Evolutionary conservation across 2,888 invertebrate species (phyloP).

Genomic region (Apotomis turbidana): DNA sequence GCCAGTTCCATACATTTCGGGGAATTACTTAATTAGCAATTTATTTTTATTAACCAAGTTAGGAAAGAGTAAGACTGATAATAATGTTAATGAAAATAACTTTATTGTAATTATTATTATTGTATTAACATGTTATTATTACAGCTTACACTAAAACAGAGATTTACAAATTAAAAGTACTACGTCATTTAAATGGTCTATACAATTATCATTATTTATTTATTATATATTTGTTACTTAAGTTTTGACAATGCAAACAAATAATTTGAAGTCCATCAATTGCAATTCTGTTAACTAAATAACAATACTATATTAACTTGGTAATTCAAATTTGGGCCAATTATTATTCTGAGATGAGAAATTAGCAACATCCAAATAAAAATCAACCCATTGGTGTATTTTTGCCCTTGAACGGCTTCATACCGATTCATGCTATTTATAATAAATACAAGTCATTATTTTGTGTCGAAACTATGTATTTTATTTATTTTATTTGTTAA

Average conservation of each 20-base stretch:
- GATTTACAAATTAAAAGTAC: constrained; percentile 23
- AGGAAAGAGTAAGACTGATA: constrained; percentile 6
- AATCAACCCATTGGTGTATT: too few relatives aligned
- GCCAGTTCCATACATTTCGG: too few relatives aligned
- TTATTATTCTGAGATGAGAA: too few relatives aligned
- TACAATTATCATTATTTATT: background rate
- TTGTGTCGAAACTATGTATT: too few relatives aligned
- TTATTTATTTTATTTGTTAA: too few relatives aligned
- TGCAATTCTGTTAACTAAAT: constrained; percentile 1
- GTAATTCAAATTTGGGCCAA: background rate
- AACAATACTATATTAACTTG: background rate
- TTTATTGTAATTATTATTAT: constrained; percentile 33
- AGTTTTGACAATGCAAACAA: constrained; percentile 11
- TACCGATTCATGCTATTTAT: too few relatives aligned
- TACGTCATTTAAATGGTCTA: background rate
- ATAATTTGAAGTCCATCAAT: constrained; percentile 7
- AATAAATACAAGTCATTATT: too few relatives aligned
- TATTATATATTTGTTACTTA: background rate
- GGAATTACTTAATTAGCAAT: too few relatives aligned
- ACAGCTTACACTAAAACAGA: constrained; percentile 27
- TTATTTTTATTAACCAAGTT: too few relatives aligned
- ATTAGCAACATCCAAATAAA: too few relatives aligned
- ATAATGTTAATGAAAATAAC: constrained; percentile 37
- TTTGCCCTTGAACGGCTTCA: too few relatives aligned
- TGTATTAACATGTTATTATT: constrained; percentile 32